These are phyloP conservation scores for Macroramphosus scolopax DNA, from an alignment of 2,797 vertebrate genomes.

Conservation along the genomic window DNA sequence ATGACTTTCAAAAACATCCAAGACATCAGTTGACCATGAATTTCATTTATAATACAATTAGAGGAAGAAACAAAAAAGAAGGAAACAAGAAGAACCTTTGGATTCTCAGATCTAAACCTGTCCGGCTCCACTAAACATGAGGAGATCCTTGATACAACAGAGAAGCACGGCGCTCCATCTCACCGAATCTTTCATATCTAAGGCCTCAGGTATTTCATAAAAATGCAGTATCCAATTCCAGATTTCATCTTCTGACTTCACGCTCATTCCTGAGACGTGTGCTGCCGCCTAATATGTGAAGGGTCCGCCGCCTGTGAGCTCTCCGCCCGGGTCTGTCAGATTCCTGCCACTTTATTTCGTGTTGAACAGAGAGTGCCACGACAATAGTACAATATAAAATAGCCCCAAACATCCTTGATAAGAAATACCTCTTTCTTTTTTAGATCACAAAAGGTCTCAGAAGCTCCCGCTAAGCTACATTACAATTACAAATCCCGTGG, in stretches of 20 bases:
- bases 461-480: conserved; percentile 63
- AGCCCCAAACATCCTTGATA: conserved; percentile 51
- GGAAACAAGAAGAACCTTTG: conserved; percentile 54
- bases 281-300: conserved; percentile 38
- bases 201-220: conserved; percentile 74
- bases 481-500: conserved; percentile 75
- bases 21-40: no score
- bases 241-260: no score
- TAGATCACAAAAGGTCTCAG: conserved; percentile 42
- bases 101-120: no score
- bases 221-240: conserved; percentile 62
- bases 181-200: conserved; percentile 63
- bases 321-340: conserved; percentile 20
- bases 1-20: no score
- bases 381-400: conserved; percentile 69
- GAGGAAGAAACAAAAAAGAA: conserved; percentile 36
- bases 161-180: conserved; percentile 53
- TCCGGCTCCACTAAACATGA: conserved; percentile 35
- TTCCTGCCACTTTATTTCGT: conserved; percentile 37
- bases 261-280: no score
- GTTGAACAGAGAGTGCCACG: conserved; percentile 62
- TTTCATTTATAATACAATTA: conserved; percentile 45
- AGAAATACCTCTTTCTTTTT: conserved; percentile 47
- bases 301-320: conserved; percentile 28
- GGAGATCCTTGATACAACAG: conserved; percentile 59